phyloP scores from a whole-genome alignment of 2,797 vertebrate species.

The Manis javanica region DNA sequence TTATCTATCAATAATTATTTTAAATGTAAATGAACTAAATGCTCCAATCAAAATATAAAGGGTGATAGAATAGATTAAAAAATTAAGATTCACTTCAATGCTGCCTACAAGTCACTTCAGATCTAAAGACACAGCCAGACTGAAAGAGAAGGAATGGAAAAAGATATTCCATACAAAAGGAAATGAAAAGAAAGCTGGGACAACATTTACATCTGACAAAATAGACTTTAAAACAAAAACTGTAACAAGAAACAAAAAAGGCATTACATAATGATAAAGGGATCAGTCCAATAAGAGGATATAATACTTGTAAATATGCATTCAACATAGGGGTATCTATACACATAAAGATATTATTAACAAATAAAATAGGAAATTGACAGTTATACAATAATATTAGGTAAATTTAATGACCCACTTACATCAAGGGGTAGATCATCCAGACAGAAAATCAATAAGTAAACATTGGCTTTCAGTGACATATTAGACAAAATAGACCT shows the following conservation, averaged over 20 bases:
- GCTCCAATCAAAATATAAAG: background rate
- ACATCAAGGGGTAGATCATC: background rate
- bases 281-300: background rate
- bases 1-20: background rate
- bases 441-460: background rate
- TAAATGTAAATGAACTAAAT: background rate
- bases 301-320: background rate
- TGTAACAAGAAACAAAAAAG: background rate
- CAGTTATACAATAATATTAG: background rate
- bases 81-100: background rate
- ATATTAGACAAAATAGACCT: background rate
- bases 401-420: background rate
- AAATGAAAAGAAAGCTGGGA: background rate
- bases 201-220: background rate
- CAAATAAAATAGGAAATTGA: background rate
- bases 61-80: background rate
- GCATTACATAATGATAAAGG: background rate
- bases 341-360: background rate
- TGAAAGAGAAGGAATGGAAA: background rate
- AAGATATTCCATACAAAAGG: background rate
- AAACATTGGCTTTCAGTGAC: background rate
- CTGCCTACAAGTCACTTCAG: background rate
- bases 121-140: background rate
- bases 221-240: background rate
- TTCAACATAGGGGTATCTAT: background rate